phyloP scores from a whole-genome alignment of 2,797 vertebrate species.

The Huso huso region DNA sequence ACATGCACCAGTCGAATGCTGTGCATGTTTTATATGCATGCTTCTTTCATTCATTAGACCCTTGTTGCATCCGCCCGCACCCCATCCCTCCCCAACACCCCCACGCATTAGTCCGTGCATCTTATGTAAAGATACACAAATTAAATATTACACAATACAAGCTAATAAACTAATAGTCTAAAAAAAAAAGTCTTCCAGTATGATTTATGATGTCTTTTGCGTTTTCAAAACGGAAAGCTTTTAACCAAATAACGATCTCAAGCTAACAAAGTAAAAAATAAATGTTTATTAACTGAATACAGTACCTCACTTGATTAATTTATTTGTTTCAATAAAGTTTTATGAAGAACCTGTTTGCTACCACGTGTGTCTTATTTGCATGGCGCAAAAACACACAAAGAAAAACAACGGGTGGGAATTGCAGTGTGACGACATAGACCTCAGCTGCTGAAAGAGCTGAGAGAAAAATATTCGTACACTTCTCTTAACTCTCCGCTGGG shows the following conservation, averaged over 20 bases:
- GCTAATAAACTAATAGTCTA: constrained; percentile 23
- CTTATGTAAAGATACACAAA: constrained; percentile 37
- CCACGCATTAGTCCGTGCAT: constrained; percentile 42
- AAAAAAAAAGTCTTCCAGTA: constrained; percentile 44
- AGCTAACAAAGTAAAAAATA: constrained; percentile 28
- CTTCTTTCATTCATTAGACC: constrained; percentile 28
- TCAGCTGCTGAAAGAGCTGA: too few species aligned
- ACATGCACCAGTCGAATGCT: constrained; percentile 49
- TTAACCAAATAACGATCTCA: not conserved
- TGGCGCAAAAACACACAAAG: too few species aligned
- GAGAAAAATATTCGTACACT: too few species aligned
- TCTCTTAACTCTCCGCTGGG: too few species aligned
- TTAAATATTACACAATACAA: constrained; percentile 54
- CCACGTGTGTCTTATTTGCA: too few species aligned
- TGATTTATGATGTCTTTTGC: constrained; percentile 18
- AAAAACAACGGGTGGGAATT: too few species aligned
- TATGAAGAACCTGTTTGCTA: constrained; percentile 39
- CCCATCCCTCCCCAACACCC: constrained; percentile 33
- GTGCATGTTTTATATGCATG: constrained; percentile 60
- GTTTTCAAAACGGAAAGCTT: not conserved
- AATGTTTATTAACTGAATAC: constrained; percentile 50
- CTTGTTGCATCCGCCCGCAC: not conserved
- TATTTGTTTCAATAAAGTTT: constrained; percentile 93
- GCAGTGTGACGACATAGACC: too few species aligned
- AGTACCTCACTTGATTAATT: constrained; percentile 87